Conservation (phyloP, 2,888 invertebrate species). For the Eulithis testata region DNA sequence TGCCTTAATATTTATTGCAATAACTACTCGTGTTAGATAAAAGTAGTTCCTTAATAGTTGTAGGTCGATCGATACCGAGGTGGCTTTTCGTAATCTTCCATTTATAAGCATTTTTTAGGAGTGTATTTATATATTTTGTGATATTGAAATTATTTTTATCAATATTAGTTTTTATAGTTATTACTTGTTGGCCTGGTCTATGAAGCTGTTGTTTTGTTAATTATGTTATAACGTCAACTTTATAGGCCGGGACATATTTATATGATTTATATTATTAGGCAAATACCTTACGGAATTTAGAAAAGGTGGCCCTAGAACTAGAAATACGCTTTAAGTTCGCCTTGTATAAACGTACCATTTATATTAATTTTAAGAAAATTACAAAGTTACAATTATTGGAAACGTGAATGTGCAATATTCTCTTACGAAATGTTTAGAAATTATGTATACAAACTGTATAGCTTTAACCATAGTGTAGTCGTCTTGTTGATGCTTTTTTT, state of each 20-base stretch:
- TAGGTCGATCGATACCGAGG: slow-evolving; percentile 29
- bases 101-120: slow-evolving; percentile 24
- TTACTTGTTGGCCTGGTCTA: slow-evolving; percentile 18
- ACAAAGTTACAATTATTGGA: slow-evolving; percentile 52
- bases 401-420: slow-evolving; percentile 80
- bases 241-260: slow-evolving; percentile 20
- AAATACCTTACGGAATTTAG: slow-evolving; percentile 20
- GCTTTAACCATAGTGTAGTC: slow-evolving; percentile 81
- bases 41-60: slow-evolving; percentile 31
- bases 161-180: slow-evolving; percentile 14
- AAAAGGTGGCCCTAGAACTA: slow-evolving; percentile 55
- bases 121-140: slow-evolving; percentile 25
- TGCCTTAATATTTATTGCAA: slow-evolving; percentile 28
- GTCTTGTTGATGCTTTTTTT: slow-evolving; percentile 83
- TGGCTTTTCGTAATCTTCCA: slow-evolving; percentile 35
- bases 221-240: slow-evolving; percentile 32
- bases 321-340: slow-evolving; percentile 65
- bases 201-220: slow-evolving; percentile 29
- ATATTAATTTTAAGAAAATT: slow-evolving; percentile 57
- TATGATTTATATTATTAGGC: slow-evolving; percentile 23
- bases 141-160: slow-evolving; percentile 25
- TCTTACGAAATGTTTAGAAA: slow-evolving; percentile 80
- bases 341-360: slow-evolving; percentile 58
- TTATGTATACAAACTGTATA: slow-evolving; percentile 83
- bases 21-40: slow-evolving; percentile 26